Evolutionary conservation across 2,113 vertebrate species (phyloP), one percentile per base, ranked within the genome.

Genomic region (Melanocharis versteri): DNA sequence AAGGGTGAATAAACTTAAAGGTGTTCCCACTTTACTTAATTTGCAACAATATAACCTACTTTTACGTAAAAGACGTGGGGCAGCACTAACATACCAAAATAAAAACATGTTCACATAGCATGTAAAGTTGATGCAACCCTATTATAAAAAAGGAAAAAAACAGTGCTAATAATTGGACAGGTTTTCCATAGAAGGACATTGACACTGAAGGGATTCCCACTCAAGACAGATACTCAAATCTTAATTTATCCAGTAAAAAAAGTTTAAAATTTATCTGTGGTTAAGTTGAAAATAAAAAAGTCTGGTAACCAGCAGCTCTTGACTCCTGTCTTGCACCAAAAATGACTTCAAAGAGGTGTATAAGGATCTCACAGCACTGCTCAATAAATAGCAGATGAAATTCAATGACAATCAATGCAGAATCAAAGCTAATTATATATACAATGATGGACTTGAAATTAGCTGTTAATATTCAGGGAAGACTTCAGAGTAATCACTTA

Each of bases 361-460:
- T 19, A 15, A 83, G 33, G 58, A 91, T 66, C 60, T 78, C 16
- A 1, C 66, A 83, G 86, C 76, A 56, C 60, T 54, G 86, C 2
- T 27, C 86, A 97, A 94, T 89, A 95, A 94, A 89, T 11, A 95
- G 91, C 68, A 94, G 93, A 94, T 66, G 56, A 90, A 95, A 89
- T 92, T 92, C 94, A 96, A 92, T 96, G 93, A 94, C 89, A 97
- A 94, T 95, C 96, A 95, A 60, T 89, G 86, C 86, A 47, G 60
- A 95, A 95, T 94, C 93, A 94, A 93, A 79, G 13, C 76, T 97
- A 92, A 92, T 96, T 94, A 95, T 51, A 92, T 82, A 94, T 87
- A 96, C 84, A 91, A 76, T 37, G 61, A 94, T 77, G 80, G 93
- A 89, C 80, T 89, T 94, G 39, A 93, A 96, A 95, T 95, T 92